Conservation (phyloP, 2,888 invertebrate genomes). For the Callosobruchus maculatus region DNA sequence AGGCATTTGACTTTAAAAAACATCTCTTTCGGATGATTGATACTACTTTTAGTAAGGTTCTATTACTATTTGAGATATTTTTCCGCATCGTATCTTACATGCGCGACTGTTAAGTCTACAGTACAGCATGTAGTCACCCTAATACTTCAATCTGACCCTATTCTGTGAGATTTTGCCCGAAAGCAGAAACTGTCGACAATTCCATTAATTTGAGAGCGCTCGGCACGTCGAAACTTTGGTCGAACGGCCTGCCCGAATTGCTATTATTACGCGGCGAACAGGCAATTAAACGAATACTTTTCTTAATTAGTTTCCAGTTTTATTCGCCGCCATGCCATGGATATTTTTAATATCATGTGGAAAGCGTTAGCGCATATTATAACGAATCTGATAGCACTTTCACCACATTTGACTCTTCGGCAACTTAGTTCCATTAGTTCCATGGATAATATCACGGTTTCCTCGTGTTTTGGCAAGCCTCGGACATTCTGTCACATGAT, state of each 20-base stretch:
- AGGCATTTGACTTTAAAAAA: too few species aligned
- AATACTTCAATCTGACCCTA: background rate
- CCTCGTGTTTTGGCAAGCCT: too few species aligned
- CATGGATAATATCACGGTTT: too few species aligned
- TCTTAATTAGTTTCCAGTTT: slow-evolving; percentile 48
- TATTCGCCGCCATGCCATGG: slow-evolving; percentile 35
- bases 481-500: too few species aligned
- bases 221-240: slow-evolving; percentile 38
- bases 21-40: too few species aligned
- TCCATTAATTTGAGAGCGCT: slow-evolving; percentile 48
- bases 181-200: slow-evolving; percentile 42
- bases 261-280: slow-evolving; percentile 17
- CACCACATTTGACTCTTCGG: too few species aligned
- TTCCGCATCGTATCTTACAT: too few species aligned
- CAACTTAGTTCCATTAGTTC: too few species aligned
- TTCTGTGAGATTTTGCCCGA: slow-evolving; percentile 39
- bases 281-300: slow-evolving; percentile 48
- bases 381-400: too few species aligned
- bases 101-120: too few species aligned
- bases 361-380: background rate
- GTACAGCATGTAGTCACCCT: background rate
- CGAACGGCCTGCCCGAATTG: slow-evolving; percentile 3
- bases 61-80: too few species aligned
- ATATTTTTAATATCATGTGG: slow-evolving; percentile 37
- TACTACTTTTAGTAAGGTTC: too few species aligned